phyloP scores from a whole-genome alignment of 2,797 vertebrate genomes.

The Avahi laniger region DNA sequence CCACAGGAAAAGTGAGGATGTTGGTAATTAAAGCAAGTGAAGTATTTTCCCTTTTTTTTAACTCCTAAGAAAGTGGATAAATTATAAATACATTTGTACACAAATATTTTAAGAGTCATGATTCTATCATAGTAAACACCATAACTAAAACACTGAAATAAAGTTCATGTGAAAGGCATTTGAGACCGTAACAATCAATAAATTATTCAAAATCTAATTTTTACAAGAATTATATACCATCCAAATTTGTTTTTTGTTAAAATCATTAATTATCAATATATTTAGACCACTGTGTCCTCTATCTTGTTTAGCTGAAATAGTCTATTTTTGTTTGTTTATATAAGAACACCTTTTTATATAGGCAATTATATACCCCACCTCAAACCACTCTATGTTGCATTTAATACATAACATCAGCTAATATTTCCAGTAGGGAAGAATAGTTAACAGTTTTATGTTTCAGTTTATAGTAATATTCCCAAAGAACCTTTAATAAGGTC shows the following conservation, averaged over 20 bases:
- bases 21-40: neutral
- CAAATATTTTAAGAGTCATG: neutral
- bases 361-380: neutral
- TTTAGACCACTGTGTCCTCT: neutral
- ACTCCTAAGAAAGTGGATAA: neutral
- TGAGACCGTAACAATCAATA: neutral
- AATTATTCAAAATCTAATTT: conserved; percentile 26
- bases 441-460: neutral
- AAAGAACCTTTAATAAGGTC: neutral
- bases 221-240: neutral
- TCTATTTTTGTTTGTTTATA: neutral
- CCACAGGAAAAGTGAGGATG: neutral
- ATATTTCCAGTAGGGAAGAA: neutral
- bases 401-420: neutral
- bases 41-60: neutral
- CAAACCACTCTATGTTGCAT: neutral
- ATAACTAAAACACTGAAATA: conserved; percentile 17
- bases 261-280: neutral
- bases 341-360: neutral
- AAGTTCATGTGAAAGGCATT: neutral
- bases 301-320: neutral
- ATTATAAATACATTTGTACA: neutral
- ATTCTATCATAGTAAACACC: neutral
- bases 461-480: neutral
- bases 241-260: neutral